Evolutionary conservation across 2,888 invertebrate genomes (phyloP).

Genomic region (Aphrophora alni): DNA sequence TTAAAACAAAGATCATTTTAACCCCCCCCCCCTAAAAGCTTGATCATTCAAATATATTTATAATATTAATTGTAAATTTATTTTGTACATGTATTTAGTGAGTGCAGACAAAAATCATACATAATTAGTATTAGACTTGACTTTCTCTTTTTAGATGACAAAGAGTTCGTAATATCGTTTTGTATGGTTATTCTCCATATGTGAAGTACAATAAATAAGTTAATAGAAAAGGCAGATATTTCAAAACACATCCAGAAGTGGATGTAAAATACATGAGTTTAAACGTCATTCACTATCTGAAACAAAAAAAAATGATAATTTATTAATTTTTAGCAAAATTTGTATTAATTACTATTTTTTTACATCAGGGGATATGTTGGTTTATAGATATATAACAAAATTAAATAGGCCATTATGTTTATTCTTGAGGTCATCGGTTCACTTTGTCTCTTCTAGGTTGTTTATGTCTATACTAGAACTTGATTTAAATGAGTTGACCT

Average conservation of each 20-base stretch:
- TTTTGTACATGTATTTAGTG: not conserved
- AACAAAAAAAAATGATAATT: too few relatives aligned
- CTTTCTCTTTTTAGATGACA: not conserved
- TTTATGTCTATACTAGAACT: too few relatives aligned
- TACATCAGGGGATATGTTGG: too few relatives aligned
- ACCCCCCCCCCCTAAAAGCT: not conserved
- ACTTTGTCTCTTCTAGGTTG: too few relatives aligned
- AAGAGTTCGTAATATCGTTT: not conserved
- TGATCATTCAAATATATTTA: not conserved
- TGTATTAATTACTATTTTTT: too few relatives aligned
- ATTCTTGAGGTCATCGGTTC: too few relatives aligned
- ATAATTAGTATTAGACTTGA: not conserved
- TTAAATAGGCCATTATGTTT: too few relatives aligned
- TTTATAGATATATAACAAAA: too few relatives aligned
- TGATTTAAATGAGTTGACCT: too few relatives aligned
- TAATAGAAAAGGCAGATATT: not conserved
- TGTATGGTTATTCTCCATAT: not conserved
- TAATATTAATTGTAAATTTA: not conserved
- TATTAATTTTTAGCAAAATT: too few relatives aligned
- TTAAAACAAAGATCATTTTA: not conserved
- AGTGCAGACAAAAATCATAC: not conserved
- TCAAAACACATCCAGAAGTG: not conserved
- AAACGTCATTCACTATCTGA: too few relatives aligned
- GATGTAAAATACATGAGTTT: too few relatives aligned
- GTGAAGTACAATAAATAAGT: not conserved